Evolutionary conservation across 1,140 invertebrate genomes (phyloP).

Genomic region (Temnothorax nylanderi): DNA sequence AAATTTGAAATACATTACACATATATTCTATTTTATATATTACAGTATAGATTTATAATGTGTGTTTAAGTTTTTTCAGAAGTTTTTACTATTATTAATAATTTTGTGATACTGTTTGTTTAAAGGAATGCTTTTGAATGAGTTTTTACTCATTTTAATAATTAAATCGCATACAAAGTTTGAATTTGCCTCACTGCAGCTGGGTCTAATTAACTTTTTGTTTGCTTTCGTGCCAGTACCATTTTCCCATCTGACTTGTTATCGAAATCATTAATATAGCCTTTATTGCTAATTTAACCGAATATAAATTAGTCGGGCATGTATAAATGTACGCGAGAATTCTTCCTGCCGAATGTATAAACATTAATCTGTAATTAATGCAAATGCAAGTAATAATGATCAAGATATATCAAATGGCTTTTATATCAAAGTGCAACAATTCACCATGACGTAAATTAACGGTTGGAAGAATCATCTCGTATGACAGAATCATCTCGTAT

Average conservation of each 20-base stretch:
- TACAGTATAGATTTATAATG: background rate
- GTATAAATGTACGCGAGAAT: background rate
- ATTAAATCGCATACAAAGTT: background rate
- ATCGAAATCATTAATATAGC: background rate
- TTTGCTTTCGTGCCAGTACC: background rate
- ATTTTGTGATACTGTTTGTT: background rate
- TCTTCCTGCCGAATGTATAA: background rate
- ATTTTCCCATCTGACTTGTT: background rate
- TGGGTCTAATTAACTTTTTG: background rate
- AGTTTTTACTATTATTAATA: background rate
- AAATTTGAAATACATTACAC: background rate
- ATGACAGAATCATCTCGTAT: background rate
- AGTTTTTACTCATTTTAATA: background rate
- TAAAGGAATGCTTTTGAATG: background rate
- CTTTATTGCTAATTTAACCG: background rate
- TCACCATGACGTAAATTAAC: background rate
- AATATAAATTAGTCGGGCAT: background rate
- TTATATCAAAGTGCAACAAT: background rate
- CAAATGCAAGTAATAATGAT: background rate
- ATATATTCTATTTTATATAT: background rate
- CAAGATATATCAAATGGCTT: background rate
- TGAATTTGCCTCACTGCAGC: background rate
- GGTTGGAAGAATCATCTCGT: background rate
- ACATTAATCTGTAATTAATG: constrained; percentile 29
- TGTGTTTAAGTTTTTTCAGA: background rate